Conservation (phyloP, 2,797 vertebrate genomes). For the Etheostoma nigrum region DNA sequence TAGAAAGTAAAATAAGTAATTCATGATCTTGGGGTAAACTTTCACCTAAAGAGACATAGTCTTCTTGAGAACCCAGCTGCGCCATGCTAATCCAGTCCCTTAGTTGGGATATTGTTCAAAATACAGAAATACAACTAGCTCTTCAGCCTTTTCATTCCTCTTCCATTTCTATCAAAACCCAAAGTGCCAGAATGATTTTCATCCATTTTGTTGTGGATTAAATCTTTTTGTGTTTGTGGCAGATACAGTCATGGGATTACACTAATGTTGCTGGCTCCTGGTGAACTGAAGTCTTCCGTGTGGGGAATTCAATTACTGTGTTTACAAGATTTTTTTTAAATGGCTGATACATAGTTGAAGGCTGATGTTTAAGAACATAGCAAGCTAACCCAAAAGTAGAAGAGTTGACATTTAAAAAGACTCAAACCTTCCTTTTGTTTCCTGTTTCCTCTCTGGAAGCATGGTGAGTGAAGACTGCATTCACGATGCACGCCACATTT, state of each 20-base stretch:
- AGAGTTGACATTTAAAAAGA: conserved; percentile 23
- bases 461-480: neutral
- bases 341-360: no score
- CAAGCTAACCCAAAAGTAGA: conserved; percentile 11
- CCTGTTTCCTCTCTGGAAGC: neutral
- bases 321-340: neutral
- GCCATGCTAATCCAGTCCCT: neutral
- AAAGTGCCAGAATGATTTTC: conserved; percentile 4
- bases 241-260: conserved; percentile 16
- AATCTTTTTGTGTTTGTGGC: conserved; percentile 21
- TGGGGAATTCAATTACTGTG: conserved; percentile 2
- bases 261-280: conserved; percentile 8
- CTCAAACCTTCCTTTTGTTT: conserved; percentile 24
- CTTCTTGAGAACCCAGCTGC: neutral
- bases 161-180: conserved; percentile 5
- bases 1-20: neutral
- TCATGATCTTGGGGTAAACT: neutral
- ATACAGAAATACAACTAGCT: conserved; percentile 2
- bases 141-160: conserved; percentile 1
- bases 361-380: neutral
- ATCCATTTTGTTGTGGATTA: conserved; percentile 9
- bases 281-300: conserved; percentile 5
- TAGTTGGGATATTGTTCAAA: conserved; percentile 11
- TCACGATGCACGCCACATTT: neutral
- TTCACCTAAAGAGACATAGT: conserved; percentile 5